Evolutionary conservation across 2,113 vertebrate genomes (phyloP), one percentile per base, ranked within the genome.

Genomic region (Sardina pilchardus): DNA sequence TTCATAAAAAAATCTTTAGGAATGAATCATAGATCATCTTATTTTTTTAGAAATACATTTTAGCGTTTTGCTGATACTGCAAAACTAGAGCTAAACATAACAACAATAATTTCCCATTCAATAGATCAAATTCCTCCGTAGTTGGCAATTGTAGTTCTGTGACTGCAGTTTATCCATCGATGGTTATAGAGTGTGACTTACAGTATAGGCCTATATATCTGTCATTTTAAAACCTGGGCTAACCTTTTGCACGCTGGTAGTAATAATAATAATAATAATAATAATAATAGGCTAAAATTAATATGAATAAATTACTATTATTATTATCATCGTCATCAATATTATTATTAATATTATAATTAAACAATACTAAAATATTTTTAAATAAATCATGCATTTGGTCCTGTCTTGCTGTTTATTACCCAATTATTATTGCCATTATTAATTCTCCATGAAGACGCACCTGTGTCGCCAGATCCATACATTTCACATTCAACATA

Each of bases 391-490:
- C 6, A 36, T 36, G 21, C 2, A 9, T 21, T 78, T 39, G 0
- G 9, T 17, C 0, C 0, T 36, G 16, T 1, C 30, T 78, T 26
- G 26, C 8, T 71, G 30, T 16, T 34, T 34, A 16, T 36, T 78
- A 3, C 30, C 7, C 63, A 71, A 14, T 26, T 30, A 78, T 17
- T 78, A 78, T 39, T 36, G 12, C 0, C 67, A 34, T 75, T 75
- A 36, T 75, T 75, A 36, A 75, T 75, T 75, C 26, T 30, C 67
- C 67, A 78, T 34, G 71, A 36, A 67, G 6, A 67, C 9, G 14
- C 71, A 78, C 71, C 71, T 78, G 71, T 78, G 71, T 36, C 71
- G 30, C 71, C 71, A 78, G 30, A 78, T 39, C 30, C 71, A 16
- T 78, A 34, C 71, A 78, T 78, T 78, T 78, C 26, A 78, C 71